These are phyloP conservation scores for Ischnus inquisitorius DNA, from an alignment of 2,888 invertebrate species.

Conservation along the genomic window DNA sequence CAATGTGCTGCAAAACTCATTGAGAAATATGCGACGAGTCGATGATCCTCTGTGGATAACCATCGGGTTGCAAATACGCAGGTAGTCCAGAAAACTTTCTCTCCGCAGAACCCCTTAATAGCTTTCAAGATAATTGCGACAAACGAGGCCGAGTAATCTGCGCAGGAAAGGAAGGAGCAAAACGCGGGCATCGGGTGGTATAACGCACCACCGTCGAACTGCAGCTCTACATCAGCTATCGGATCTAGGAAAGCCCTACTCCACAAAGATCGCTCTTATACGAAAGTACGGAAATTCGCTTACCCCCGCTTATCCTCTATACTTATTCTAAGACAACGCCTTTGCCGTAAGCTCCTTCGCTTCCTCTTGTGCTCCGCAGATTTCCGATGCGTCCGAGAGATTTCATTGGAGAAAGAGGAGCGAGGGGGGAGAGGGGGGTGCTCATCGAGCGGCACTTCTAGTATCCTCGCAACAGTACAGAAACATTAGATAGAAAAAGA, in stretches of 20 bases:
- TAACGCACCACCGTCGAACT: conserved; percentile 14
- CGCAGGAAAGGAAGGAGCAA: background rate
- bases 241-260: conserved; percentile 9
- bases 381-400: conserved; percentile 26
- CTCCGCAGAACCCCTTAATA: background rate
- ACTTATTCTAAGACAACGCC: conserved; percentile 81
- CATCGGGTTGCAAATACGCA: conserved; percentile 39
- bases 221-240: background rate
- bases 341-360: conserved; percentile 42
- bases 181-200: background rate
- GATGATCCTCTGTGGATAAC: background rate
- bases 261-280: background rate
- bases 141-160: conserved; percentile 72
- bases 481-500: background rate
- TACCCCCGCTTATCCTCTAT: conserved; percentile 76
- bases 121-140: conserved; percentile 74
- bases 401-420: no score
- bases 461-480: background rate
- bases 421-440: background rate
- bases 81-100: conserved; percentile 42
- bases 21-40: conserved; percentile 5
- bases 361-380: background rate
- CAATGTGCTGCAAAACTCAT: conserved; percentile 5
- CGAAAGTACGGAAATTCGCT: conserved; percentile 73
- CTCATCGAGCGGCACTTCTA: background rate